Evolutionary conservation across 1,140 invertebrate genomes (phyloP).

Genomic region (Drosophila chauvacae): DNA sequence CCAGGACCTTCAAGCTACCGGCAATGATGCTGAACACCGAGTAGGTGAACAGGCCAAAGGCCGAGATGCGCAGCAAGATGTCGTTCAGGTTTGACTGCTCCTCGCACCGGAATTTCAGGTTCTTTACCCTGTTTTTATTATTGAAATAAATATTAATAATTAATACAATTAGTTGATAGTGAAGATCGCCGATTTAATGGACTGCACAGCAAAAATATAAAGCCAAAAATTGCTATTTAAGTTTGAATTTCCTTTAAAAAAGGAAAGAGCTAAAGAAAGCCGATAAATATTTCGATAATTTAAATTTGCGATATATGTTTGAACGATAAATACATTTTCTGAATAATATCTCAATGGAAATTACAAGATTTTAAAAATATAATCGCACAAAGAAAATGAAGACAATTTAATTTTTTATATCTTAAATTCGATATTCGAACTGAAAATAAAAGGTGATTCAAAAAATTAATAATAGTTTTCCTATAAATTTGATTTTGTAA

Average conservation of each 20-base stretch:
- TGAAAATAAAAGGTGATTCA: not conserved
- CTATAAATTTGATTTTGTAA: not conserved
- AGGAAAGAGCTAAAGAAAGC: not conserved
- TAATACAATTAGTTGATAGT: not conserved
- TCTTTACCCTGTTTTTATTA: slow-evolving; percentile 88
- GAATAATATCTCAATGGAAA: no score
- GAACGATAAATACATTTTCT: not conserved
- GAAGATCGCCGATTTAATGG: not conserved
- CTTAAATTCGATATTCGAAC: not conserved
- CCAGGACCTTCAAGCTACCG: slow-evolving; percentile 92
- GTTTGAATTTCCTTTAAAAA: not conserved
- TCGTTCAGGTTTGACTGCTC: slow-evolving; percentile 95
- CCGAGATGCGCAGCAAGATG: slow-evolving; percentile 94
- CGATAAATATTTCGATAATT: not conserved
- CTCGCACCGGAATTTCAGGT: slow-evolving; percentile 94
- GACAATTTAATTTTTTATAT: not conserved
- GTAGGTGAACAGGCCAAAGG: slow-evolving; percentile 96
- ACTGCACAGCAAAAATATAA: not conserved
- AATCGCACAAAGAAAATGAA: no score
- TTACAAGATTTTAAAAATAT: no score
- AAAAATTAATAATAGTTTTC: not conserved
- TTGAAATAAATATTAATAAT: not conserved
- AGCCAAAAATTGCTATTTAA: not conserved
- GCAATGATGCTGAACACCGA: slow-evolving; percentile 97
- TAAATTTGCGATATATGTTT: not conserved